Conservation (phyloP, 2,797 vertebrate species). For the Sibirionetta formosa region DNA sequence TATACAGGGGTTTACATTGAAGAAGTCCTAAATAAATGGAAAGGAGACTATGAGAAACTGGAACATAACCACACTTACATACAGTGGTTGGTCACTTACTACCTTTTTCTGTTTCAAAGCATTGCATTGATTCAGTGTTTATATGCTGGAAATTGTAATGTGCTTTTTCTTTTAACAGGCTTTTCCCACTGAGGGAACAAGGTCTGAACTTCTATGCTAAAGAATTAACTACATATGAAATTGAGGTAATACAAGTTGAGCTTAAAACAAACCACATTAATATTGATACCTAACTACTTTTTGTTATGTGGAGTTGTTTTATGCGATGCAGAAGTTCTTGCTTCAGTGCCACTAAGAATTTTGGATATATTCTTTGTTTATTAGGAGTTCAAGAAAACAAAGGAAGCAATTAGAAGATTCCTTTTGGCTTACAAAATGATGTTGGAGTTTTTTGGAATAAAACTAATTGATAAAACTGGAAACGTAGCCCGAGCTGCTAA, state of each 20-base stretch:
- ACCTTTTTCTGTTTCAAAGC: constrained; percentile 33
- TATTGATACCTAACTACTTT: constrained; percentile 17
- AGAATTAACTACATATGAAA: constrained; percentile 98
- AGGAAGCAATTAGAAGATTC: constrained; percentile 95
- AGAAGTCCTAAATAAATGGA: constrained; percentile 97
- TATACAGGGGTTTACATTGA: constrained; percentile 94
- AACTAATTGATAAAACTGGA: constrained; percentile 94
- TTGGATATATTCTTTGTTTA: constrained; percentile 11
- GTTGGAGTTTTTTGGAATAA: constrained; percentile 98
- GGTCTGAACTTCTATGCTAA: constrained; percentile 99
- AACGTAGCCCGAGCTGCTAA: constrained; percentile 92
- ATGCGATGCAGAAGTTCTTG: background rate
- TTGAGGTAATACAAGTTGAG: constrained; percentile 89
- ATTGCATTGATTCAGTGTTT: constrained; percentile 23
- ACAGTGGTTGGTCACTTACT: constrained; percentile 90
- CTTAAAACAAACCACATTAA: constrained; percentile 3
- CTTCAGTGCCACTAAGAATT: constrained; percentile 34
- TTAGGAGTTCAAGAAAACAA: constrained; percentile 98
- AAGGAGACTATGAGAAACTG: constrained; percentile 96
- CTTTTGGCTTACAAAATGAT: constrained; percentile 95
- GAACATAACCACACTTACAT: constrained; percentile 99
- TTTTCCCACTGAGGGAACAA: constrained; percentile 97
- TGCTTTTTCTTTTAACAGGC: constrained; percentile 83
- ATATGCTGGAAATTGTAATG: background rate
- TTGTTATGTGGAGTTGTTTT: constrained; percentile 12